These are phyloP conservation scores for Brachyhypopomus gauderio DNA, from an alignment of 2,113 vertebrate species.

Conservation along the genomic window DNA sequence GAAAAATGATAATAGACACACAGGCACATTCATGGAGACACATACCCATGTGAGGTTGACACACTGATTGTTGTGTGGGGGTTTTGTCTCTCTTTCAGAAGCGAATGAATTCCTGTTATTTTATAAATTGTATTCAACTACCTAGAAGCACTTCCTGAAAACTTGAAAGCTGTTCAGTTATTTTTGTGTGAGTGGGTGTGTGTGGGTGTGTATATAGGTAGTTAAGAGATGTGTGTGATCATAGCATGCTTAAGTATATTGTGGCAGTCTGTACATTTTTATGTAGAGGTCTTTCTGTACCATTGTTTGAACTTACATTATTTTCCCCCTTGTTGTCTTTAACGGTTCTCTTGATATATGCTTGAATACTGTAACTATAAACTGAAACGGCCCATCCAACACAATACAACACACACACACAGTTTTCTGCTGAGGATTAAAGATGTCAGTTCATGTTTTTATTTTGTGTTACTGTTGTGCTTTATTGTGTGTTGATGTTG, in stretches of 20 bases:
- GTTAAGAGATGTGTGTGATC: neutral
- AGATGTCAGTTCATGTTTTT: conserved; percentile 12
- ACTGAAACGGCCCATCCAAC: neutral
- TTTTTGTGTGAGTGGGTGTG: neutral
- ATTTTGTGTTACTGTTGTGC: conserved; percentile 35
- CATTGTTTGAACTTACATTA: conserved; percentile 91
- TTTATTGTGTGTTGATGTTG: conserved; percentile 35
- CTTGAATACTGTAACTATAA: conserved; percentile 18
- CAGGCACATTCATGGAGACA: conserved; percentile 12
- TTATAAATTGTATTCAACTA: conserved; percentile 38
- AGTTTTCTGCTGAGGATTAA: conserved; percentile 12
- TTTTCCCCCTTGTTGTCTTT: conserved; percentile 65
- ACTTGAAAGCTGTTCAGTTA: conserved; percentile 74
- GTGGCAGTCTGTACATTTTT: conserved; percentile 21
- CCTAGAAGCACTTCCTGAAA: conserved; percentile 78
- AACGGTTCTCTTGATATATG: conserved; percentile 55
- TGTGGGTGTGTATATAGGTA: no score
- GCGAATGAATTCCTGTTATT: neutral
- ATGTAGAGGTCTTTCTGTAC: conserved; percentile 77
- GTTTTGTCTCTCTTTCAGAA: conserved; percentile 17
- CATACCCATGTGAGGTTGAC: conserved; percentile 14
- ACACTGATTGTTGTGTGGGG: conserved; percentile 29
- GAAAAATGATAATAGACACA: neutral
- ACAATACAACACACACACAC: conserved; percentile 54
- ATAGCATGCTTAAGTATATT: conserved; percentile 36